phyloP scores from a whole-genome alignment of 2,888 invertebrate species.

The Chrysotoxum bicinctum region DNA sequence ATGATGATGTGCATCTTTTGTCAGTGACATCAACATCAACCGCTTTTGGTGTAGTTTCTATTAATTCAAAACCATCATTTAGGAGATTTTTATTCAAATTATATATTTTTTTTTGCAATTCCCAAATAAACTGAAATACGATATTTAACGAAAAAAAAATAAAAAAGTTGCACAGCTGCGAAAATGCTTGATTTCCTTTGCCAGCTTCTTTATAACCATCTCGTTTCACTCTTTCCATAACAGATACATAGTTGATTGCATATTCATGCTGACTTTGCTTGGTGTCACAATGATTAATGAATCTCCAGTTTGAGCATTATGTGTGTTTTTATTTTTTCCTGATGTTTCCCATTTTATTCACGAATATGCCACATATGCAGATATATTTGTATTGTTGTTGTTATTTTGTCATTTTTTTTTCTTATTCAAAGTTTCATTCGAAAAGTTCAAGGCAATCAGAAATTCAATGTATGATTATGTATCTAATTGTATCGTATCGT shows the following conservation, averaged over 20 bases:
- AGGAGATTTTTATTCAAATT: slow-evolving; percentile 21
- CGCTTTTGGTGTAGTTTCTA: slow-evolving; percentile 49
- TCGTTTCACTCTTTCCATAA: slow-evolving; percentile 18
- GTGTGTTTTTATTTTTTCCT: slow-evolving; percentile 34
- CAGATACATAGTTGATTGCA: slow-evolving; percentile 62
- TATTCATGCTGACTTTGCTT: slow-evolving; percentile 74
- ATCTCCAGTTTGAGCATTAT: slow-evolving; percentile 78
- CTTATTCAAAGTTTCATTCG: slow-evolving; percentile 60
- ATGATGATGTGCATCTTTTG: slow-evolving; percentile 66
- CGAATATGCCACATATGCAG: slow-evolving; percentile 61
- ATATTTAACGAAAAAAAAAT: slow-evolving; percentile 8
- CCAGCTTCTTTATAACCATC: slow-evolving; percentile 60
- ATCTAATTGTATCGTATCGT: not conserved
- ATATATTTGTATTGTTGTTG: slow-evolving; percentile 34
- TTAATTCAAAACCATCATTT: slow-evolving; percentile 50
- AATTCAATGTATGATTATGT: slow-evolving; percentile 18
- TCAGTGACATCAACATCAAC: slow-evolving; percentile 56
- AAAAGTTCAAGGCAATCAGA: slow-evolving; percentile 68
- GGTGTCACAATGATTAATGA: slow-evolving; percentile 81
- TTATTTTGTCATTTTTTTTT: slow-evolving; percentile 9
- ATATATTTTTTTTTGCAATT: slow-evolving; percentile 36
- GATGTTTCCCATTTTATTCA: slow-evolving; percentile 71
- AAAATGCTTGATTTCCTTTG: slow-evolving; percentile 60
- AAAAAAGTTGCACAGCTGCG: slow-evolving; percentile 66
- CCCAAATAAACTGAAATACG: slow-evolving; percentile 51